Evolutionary conservation across 2,888 invertebrate genomes (phyloP), one percentile per base, ranked within the genome.

Genomic region (Leptinotarsa peninsularis): DNA sequence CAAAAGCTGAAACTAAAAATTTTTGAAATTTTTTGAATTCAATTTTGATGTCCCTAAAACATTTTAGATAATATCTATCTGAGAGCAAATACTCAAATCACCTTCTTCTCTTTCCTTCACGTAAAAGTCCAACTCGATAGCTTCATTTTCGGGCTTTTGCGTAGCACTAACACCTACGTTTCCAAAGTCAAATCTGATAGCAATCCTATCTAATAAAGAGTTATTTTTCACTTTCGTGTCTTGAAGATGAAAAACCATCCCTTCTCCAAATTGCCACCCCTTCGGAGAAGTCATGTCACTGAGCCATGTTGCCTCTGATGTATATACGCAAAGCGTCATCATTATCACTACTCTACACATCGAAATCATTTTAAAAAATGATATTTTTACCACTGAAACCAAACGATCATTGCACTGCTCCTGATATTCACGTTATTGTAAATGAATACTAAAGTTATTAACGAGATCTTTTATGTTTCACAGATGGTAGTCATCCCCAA

Each of bases 181-280:
- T 72, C 88, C 89, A 88, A 90, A 90, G 81, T 91, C 91, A 82
- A 91, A 88, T 78, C 90, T 89, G 73, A 92, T 85, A 49, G 91
- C 90, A 81, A 91, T 89, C 60, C 89, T 88, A 66, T 90, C 90
- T 70, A 91, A 83, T 78, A 91, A 87, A 52, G 89, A 89, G 71
- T 89, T 78, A 73, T 84, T 80, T 71, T 78, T 76, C n/a, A 73
- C 70, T 68, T 83, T 82, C 1, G 81, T 81, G 70, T 84, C 82
- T 71, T 85, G 82, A 23, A 87, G 72, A 58, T 83, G 83, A 52
- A 87, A 76, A 27, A 79, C 79, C 56, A 87, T 77, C 49, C 84
- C 85, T 73, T 83, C 78, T 17, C 85, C 85, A 21, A 87, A 74
- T 17, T 85, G 77, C 74, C 84, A 78, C 18, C 85, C 86, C 68